Evolutionary conservation across 2,113 vertebrate genomes (phyloP).

Genomic region (Paradisaea rubra): DNA sequence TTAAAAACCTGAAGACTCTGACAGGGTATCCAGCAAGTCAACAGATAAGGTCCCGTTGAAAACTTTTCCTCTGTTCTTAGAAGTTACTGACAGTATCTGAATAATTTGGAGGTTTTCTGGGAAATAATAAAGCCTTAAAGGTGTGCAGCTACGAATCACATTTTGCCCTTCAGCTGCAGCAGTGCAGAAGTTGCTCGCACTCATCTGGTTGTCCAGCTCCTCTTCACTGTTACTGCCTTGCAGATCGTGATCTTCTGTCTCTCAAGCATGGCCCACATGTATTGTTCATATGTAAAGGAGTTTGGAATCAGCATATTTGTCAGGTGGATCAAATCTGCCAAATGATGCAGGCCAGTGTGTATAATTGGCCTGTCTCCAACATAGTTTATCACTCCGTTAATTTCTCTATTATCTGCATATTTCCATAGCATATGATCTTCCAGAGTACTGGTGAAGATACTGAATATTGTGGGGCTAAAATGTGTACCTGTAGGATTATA

Average conservation of each 20-base stretch:
- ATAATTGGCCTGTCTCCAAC: not conserved
- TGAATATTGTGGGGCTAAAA: not conserved
- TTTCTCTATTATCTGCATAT: not conserved
- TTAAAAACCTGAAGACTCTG: not conserved
- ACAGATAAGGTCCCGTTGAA: not conserved
- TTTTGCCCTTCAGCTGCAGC: not conserved
- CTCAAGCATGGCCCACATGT: not conserved
- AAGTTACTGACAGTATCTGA: not conserved
- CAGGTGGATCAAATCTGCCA: not conserved
- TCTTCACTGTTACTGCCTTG: not conserved
- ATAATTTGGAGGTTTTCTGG: not conserved
- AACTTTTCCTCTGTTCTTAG: not conserved
- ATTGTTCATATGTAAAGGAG: not conserved
- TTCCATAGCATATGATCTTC: not conserved
- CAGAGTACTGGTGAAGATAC: not conserved
- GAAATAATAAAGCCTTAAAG: not conserved
- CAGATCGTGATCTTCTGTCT: not conserved
- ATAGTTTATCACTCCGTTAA: not conserved
- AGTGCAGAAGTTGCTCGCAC: not conserved
- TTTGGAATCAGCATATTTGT: not conserved
- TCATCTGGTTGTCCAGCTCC: not conserved
- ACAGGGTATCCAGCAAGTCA: not conserved
- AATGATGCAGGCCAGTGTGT: not conserved
- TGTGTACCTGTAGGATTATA: not conserved
- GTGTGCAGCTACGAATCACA: not conserved